Evolutionary conservation across 2,113 vertebrate genomes (phyloP), one percentile per base, ranked within the genome.

Genomic region (Tenebrosternarchus preto): DNA sequence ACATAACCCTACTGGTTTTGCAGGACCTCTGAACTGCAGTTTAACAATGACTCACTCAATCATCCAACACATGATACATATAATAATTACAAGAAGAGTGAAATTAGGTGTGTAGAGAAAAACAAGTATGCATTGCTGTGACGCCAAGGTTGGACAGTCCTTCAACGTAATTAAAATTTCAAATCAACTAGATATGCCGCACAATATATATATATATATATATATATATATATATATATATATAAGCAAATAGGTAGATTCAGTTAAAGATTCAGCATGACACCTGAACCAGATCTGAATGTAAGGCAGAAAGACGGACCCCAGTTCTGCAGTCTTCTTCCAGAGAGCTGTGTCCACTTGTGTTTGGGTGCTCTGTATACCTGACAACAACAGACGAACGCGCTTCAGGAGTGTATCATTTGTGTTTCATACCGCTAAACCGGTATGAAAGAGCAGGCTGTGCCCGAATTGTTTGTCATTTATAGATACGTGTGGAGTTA

Each of bases 261-360:
- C 8, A 60, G n/a, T 60, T n/a, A 1, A 24, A 57, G n/a, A 57
- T n/a, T 57, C 55, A 2, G 19, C n/a, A 57, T 57, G 57, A 60
- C n/a, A 60, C n/a, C 3, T 2, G 11, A 50, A 60, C 1, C 20
- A 27, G 24, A 61, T 64, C 15, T 31, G 59, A 25, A 61, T 27
- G 59, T n/a, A 17, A 31, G 25, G 2, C 5, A 66, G 6, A 5
- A 8, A 77, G 43, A 56, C 89, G 86, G 50, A 94, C 92, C 93
- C 96, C 96, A 97, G 84, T 97, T 96, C 87, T 97, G 95, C 9
- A 97, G 91, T 82, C 94, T 90, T 76, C 95, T 89, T 56, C 95
- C 93, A 0, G 93, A 95, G 8, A 97, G 90, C 84, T 96, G 95
- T 0, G 95, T 97, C 95, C 95, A 96, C 80, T 96, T 96, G 22